Evolutionary conservation across 2,113 vertebrate genomes (phyloP), one percentile per base, ranked within the genome.

Genomic region (Toxotes jaculatrix): DNA sequence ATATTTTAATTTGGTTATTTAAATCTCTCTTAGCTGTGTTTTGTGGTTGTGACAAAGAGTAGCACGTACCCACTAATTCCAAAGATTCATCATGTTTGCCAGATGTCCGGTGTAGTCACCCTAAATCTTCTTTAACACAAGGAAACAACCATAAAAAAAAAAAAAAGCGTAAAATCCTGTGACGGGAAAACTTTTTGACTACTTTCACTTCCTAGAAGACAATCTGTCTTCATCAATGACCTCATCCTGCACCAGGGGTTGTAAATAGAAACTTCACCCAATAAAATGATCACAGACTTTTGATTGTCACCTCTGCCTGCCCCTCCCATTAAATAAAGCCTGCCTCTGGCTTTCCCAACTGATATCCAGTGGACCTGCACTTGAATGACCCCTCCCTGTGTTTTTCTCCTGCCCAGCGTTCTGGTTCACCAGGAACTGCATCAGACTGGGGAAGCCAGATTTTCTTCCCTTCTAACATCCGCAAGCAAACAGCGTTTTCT

Each of bases 351-450:
- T 64, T 49, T 56, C 61, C 32, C n/a, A 31, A n/a, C 36, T 63
- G 43, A 64, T 63, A 74, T 5, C 43, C 31, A 59, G 16, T 62
- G 8, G 51, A 27, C 55, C 49, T 64, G 45, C 3, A 43, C 55
- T 74, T 40, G 0, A 74, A n/a, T 51, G n/a, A 80, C 19, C 38
- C 64, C 61, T 80, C 40, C 21, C 9, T 61, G 10, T 38, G 40
- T 40, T 74, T 56, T n/a, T 16, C 49, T 27, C 62, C 3, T 2
- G 3, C 12, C n/a, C 36, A 34, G 14, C 43, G 36, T 45, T 82
- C 77, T 73, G 42, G 64, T 74, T 74, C 31, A 72, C 63, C 74
- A 74, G 77, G 69, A 88, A 80, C 57, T 61, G 36, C 23, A 43
- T 51, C 9, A 56, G 23, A 72, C 53, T 77, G 21, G 12, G 31